Base-by-base conservation (phyloP, 2,113 vertebrate genomes). In the Picathartes gymnocephalus region DNA sequence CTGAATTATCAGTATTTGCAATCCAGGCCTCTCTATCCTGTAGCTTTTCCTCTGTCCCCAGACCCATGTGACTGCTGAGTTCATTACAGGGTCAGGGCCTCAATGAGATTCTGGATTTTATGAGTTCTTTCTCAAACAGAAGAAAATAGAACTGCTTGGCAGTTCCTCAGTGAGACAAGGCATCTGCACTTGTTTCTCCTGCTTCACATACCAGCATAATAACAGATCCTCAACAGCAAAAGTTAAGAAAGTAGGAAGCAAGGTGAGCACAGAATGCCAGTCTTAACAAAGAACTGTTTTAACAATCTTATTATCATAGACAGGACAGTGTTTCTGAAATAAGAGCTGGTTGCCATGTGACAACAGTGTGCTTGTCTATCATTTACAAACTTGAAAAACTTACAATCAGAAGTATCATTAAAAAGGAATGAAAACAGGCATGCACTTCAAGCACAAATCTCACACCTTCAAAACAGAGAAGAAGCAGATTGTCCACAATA, bases 41-140 rank as follows among this genome's bases (percentile, higher is more conserved):
- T 20, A 65, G 54, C 30, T 88, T 87, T 76, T 62, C 45, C 19
- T 80, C 9, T 23, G 27, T 94, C 21, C 30, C 2, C 3, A 61
- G 73, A 60, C 27, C 8, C 53, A 50, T 66, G 68, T 54, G 85
- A 70, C 64, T 81, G 44, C 60, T 37, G 71, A 95, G 88, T 88
- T 95, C 85, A 78, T 80, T 58, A 27, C 25, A 48, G 68, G 90
- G 85, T 92, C 87, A 79, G 27, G 39, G 42, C 42, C 88, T 88
- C 50, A 93, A 30, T 64, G 48, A 78, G 64, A 88, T 86, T 90
- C 87, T 90, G 76, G 79, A 88, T 86, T 96, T 91, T 91, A 89
- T 78, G 68, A 88, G 28, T 40, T 80, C 47, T 74, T 91, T 76
- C 88, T 56, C 51, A 37, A 33, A 62, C 51, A 73, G 81, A 83